Evolutionary conservation across 2,797 vertebrate species (phyloP).

Genomic region (Rhynchonycteris naso): DNA sequence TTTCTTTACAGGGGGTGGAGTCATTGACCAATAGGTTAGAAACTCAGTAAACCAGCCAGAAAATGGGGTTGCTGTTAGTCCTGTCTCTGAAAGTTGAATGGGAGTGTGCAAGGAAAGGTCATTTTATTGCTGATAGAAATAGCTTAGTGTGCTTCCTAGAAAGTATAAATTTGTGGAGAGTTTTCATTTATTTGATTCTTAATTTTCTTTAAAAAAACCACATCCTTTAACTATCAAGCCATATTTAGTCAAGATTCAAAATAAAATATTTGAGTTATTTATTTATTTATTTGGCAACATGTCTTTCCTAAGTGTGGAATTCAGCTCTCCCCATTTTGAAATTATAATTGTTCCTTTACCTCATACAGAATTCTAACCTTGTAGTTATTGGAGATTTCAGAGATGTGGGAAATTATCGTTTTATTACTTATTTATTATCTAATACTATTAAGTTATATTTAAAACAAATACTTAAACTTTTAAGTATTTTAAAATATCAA

Average conservation of each 20-base stretch:
- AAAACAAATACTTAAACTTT: background rate
- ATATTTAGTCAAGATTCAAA: slow-evolving; percentile 29
- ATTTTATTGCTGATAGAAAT: background rate
- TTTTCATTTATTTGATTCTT: slow-evolving; percentile 6
- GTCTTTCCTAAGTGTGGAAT: background rate
- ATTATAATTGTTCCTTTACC: background rate
- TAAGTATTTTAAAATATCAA: slow-evolving; percentile 33
- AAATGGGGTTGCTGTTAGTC: background rate
- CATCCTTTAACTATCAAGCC: background rate
- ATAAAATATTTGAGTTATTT: background rate
- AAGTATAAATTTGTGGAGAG: background rate
- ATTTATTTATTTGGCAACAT: background rate
- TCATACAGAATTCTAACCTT: background rate
- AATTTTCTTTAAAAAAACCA: background rate
- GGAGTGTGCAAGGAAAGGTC: background rate
- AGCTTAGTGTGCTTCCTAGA: background rate
- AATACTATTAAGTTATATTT: background rate
- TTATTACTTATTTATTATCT: slow-evolving; percentile 20
- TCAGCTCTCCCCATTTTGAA: background rate
- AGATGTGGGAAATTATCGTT: background rate
- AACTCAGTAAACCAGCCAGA: background rate
- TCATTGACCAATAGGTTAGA: background rate
- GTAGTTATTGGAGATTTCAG: background rate
- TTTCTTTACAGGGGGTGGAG: background rate
- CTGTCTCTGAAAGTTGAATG: background rate